Conservation (phyloP, 1,140 invertebrate species). For the Zaprionus davidi region DNA sequence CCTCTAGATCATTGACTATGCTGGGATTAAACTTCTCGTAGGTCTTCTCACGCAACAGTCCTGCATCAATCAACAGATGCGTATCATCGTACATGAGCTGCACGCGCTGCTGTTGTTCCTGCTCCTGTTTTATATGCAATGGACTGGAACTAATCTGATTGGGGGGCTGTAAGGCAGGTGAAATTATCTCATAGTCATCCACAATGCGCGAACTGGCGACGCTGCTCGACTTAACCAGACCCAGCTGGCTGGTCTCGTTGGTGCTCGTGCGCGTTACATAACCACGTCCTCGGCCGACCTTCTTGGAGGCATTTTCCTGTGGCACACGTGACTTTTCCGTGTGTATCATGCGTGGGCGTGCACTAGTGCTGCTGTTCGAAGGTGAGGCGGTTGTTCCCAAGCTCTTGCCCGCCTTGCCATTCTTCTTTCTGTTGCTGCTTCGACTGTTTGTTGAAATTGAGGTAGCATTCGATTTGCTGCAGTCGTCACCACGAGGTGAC, state of each 20-base stretch:
- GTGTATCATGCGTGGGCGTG: slow-evolving; percentile 89
- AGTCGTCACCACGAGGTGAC: slow-evolving; percentile 12
- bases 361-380: slow-evolving; percentile 12
- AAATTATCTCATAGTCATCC: slow-evolving; percentile 82
- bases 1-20: slow-evolving; percentile 82
- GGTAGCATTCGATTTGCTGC: slow-evolving; percentile 4
- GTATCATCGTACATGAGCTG: slow-evolving; percentile 74
- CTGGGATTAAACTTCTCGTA: slow-evolving; percentile 79
- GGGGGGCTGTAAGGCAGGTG: slow-evolving; percentile 73
- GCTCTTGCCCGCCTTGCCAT: slow-evolving; percentile 30
- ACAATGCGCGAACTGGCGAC: slow-evolving; percentile 59
- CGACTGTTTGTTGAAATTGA: slow-evolving; percentile 14
- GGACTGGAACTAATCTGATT: slow-evolving; percentile 83
- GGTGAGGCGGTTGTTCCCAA: not conserved
- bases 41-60: slow-evolving; percentile 60
- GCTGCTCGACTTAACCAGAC: slow-evolving; percentile 54
- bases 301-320: slow-evolving; percentile 85
- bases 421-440: slow-evolving; percentile 45
- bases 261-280: slow-evolving; percentile 65
- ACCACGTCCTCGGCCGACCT: slow-evolving; percentile 84
- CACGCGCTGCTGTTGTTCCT: slow-evolving; percentile 58
- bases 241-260: slow-evolving; percentile 84
- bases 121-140: slow-evolving; percentile 78
- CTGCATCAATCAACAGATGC: slow-evolving; percentile 67
- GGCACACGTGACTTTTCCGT: slow-evolving; percentile 88